A percentile compares a stretch with the other conserved stretches of the same genome.
Conservation (phyloP, 2,113 vertebrate species). For the Halcyon malimbica region DNA sequence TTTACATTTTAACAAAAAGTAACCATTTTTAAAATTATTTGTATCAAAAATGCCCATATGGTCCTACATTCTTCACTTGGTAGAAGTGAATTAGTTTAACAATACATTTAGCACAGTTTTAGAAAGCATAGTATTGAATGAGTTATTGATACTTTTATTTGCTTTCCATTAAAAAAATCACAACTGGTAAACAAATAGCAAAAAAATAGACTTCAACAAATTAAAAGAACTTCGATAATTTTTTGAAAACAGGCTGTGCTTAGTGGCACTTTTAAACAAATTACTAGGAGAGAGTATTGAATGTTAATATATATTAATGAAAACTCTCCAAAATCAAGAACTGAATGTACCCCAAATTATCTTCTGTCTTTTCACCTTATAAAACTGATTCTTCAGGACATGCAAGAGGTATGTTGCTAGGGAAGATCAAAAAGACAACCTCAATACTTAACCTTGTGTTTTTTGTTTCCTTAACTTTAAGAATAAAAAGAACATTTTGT, state of each 20-base stretch:
- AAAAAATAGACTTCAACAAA: not conserved
- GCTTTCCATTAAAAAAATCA: not conserved
- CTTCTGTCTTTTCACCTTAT: not conserved
- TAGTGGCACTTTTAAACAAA: not conserved
- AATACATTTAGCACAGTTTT: not conserved
- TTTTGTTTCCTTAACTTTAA: not conserved
- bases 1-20: not conserved
- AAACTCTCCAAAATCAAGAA: not conserved
- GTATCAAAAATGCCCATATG: not conserved
- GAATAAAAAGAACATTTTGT: not conserved
- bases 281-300: not conserved
- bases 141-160: not conserved
- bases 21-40: not conserved
- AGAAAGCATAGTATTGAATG: not conserved
- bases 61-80: not conserved
- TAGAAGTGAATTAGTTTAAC: not conserved
- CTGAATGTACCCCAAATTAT: not conserved
- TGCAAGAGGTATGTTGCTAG: not conserved
- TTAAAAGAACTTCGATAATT: not conserved
- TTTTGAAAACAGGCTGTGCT: not conserved
- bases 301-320: not conserved
- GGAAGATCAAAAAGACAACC: not conserved
- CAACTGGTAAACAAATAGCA: not conserved
- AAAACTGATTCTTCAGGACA: not conserved
- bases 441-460: not conserved